These are phyloP conservation scores for Hemibagrus wyckioides DNA, from an alignment of 2,113 vertebrate genomes.

Conservation along the genomic window DNA sequence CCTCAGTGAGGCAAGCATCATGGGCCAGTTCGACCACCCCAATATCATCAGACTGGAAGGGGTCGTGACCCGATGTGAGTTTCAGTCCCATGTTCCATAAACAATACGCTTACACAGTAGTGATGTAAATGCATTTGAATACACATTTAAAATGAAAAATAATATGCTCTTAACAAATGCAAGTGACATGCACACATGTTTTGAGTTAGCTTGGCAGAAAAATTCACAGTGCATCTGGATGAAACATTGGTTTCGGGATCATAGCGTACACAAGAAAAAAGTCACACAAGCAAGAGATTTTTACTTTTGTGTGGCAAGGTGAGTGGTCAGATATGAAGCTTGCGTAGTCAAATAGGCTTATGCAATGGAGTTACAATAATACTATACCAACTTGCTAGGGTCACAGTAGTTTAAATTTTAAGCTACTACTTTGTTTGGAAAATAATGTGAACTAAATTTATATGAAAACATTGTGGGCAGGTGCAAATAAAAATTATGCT, in stretches of 20 bases:
- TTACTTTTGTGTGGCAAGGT: not conserved
- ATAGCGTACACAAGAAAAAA: not conserved
- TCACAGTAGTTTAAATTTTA: not conserved
- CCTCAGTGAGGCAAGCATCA: slow-evolving; percentile 76
- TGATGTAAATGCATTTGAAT: not conserved
- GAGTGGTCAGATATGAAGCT: not conserved
- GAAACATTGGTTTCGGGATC: not conserved
- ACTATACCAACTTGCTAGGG: not conserved
- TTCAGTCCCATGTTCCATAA: not conserved
- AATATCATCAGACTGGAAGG: slow-evolving; percentile 78
- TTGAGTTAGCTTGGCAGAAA: not conserved
- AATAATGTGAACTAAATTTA: not conserved
- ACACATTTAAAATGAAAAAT: not conserved
- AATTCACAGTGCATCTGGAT: not conserved
- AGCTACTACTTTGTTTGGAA: not conserved
- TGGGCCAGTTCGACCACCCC: slow-evolving; percentile 77
- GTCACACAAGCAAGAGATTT: not conserved
- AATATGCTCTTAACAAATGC: not conserved
- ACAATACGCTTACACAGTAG: not conserved
- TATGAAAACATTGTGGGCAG: not conserved
- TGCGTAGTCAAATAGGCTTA: too few relatives aligned
- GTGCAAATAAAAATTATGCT: not conserved
- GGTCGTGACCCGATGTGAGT: slow-evolving; percentile 77
- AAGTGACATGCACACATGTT: not conserved
- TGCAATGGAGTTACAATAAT: not conserved